Conservation (phyloP, 2,113 vertebrate species). For the Butorides virescens region DNA sequence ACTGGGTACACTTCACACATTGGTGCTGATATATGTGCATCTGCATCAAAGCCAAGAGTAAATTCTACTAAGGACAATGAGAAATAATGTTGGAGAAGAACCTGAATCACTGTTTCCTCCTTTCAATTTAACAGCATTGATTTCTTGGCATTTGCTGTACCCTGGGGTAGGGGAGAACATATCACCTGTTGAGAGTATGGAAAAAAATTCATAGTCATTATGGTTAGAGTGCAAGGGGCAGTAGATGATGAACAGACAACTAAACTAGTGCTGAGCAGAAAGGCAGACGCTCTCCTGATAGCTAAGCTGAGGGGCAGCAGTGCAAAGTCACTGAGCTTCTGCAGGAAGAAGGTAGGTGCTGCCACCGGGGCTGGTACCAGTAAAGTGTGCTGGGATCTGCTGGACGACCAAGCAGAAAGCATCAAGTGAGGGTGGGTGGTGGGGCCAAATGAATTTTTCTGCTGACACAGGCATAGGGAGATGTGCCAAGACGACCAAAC, state of each 20-base stretch:
- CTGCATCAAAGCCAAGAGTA: background rate
- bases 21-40: background rate
- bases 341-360: background rate
- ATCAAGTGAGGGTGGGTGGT: background rate
- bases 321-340: background rate
- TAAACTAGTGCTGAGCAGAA: background rate
- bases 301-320: background rate
- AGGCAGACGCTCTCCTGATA: background rate
- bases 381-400: background rate
- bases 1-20: background rate
- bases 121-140: background rate
- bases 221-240: background rate
- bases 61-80: background rate
- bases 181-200: background rate
- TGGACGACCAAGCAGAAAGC: background rate
- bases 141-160: background rate
- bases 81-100: background rate
- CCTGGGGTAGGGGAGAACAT: background rate
- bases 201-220: background rate
- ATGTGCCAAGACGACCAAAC: background rate
- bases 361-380: accelerated
- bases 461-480: background rate
- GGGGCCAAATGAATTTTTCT: background rate
- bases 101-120: background rate
- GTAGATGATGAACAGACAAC: background rate